Conservation (phyloP, 2,797 vertebrate species). For the Hemibagrus guttatus region DNA sequence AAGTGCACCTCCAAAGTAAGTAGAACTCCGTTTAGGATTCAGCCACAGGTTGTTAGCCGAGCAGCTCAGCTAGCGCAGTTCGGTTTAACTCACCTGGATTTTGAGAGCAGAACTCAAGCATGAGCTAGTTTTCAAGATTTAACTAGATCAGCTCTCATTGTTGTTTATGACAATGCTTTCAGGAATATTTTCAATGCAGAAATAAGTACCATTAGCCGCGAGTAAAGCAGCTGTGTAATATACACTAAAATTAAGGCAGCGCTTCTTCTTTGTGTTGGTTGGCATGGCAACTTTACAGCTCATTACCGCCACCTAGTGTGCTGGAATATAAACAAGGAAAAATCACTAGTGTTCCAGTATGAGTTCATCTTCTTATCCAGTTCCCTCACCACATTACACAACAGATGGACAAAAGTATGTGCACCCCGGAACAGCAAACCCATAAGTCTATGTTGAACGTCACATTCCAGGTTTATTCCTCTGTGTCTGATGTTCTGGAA, state of each 20-base stretch:
- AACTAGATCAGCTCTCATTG: not conserved
- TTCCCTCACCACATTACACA: no score
- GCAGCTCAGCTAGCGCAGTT: not conserved
- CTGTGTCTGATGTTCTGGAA: no score
- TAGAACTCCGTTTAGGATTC: not conserved
- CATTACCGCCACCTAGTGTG: slow-evolving; percentile 2
- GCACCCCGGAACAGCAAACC: no score
- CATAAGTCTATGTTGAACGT: no score
- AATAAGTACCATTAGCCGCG: not conserved
- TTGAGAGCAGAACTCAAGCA: not conserved
- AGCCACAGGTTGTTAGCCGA: not conserved
- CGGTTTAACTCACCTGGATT: slow-evolving; percentile 16
- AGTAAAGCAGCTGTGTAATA: not conserved
- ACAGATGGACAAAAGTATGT: no score
- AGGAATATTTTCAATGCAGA: not conserved
- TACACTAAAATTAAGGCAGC: not conserved
- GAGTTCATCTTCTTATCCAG: no score
- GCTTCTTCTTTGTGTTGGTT: slow-evolving; percentile 16
- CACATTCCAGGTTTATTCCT: no score
- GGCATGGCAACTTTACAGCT: not conserved
- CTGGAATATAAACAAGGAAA: not conserved
- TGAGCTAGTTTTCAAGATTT: not conserved
- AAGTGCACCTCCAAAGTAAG: not conserved
- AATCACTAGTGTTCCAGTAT: no score
- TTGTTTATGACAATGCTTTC: not conserved